These are phyloP conservation scores for Ciona savignyi DNA, from an alignment of 23 tunicate genomes.

Conservation along the genomic window DNA sequence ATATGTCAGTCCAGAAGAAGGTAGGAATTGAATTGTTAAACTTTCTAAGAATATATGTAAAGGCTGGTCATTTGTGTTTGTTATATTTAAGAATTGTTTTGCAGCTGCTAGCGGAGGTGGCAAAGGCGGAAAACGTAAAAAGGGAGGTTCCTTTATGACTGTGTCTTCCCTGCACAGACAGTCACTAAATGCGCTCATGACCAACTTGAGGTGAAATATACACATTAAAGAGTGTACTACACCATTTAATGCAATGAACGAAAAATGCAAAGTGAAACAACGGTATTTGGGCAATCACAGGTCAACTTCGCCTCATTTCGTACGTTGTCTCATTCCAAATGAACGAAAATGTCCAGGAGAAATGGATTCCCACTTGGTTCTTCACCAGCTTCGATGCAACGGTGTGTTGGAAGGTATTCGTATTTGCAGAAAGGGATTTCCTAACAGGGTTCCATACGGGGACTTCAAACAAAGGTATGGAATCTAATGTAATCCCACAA, in stretches of 20 bases:
- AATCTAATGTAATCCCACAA: background rate
- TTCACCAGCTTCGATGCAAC: slow-evolving; percentile 97
- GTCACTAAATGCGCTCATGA: slow-evolving; percentile 80
- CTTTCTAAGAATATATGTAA: background rate
- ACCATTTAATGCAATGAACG: too few relatives aligned
- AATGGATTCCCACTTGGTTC: slow-evolving; percentile 89
- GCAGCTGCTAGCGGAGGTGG: slow-evolving; percentile 76
- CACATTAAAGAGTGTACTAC: background rate
- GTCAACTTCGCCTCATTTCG: slow-evolving; percentile 97
- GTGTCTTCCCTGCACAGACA: slow-evolving; percentile 93
- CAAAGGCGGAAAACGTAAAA: slow-evolving; percentile 92
- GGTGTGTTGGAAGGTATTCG: slow-evolving; percentile 99
- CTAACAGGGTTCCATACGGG: slow-evolving; percentile 93
- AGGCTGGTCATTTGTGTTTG: background rate
- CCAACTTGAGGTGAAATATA: slow-evolving; percentile 58
- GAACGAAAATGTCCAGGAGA: slow-evolving; percentile 82
- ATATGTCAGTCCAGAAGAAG: slow-evolving; percentile 96
- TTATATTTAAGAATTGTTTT: background rate
- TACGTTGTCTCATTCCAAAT: slow-evolving; percentile 98
- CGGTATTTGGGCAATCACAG: too few relatives aligned
- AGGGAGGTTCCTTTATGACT: slow-evolving; percentile 91
- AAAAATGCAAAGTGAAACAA: too few relatives aligned
- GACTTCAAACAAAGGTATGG: slow-evolving; percentile 87
- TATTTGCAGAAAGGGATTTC: slow-evolving; percentile 99
- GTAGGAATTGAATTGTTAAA: slow-evolving; percentile 28